Evolutionary conservation across 2,888 invertebrate genomes (phyloP).

Genomic region (Drosophila birchii): DNA sequence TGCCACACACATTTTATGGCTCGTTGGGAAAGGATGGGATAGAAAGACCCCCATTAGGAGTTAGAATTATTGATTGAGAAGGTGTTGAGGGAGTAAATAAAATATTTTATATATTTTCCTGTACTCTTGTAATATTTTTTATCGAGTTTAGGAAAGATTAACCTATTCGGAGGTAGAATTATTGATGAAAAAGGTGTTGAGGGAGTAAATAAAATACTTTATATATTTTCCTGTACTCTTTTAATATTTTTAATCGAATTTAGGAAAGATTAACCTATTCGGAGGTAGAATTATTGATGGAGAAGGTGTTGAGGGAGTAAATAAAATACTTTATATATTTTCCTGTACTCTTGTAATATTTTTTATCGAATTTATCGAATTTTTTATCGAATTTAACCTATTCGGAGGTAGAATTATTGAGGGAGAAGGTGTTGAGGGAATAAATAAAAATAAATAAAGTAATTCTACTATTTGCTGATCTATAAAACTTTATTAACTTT

Average conservation of each 20-base stretch:
- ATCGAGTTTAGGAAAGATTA: too few relatives aligned
- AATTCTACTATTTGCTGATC: not conserved
- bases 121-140: not conserved
- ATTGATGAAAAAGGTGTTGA: not conserved
- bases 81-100: not conserved
- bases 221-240: not conserved
- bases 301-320: not conserved
- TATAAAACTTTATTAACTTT: not conserved
- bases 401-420: too few relatives aligned
- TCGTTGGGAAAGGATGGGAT: constrained; percentile 3
- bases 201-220: not conserved
- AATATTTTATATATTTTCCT: not conserved
- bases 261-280: too few relatives aligned
- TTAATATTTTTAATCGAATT: too few relatives aligned
- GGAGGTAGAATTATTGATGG: not conserved
- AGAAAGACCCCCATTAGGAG: constrained; percentile 22
- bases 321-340: not conserved
- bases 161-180: constrained; percentile 11
- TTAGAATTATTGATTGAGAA: not conserved
- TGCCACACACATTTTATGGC: constrained; percentile 16
- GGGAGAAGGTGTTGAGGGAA: too few relatives aligned
- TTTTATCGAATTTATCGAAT: too few relatives aligned
- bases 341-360: not conserved
- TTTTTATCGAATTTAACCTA: too few relatives aligned
- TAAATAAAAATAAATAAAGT: not conserved